Conservation (phyloP, 2,888 invertebrate genomes). For the Macaria notata region DNA sequence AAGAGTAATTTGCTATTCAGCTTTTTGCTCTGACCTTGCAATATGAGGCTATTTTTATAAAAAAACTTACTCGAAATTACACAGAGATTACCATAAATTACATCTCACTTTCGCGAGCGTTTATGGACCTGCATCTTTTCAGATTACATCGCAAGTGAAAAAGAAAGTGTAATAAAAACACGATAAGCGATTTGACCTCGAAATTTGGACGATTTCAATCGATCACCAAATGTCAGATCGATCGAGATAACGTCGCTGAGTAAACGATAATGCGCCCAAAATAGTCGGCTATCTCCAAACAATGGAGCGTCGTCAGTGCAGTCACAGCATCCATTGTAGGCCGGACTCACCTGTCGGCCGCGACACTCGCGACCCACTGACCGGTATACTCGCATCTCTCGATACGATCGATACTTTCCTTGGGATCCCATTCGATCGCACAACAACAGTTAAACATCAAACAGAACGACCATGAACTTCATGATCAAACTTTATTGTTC, state of each 20-base stretch:
- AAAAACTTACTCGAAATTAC: background rate
- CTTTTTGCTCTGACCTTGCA: conserved; percentile 12
- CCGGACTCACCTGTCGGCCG: conserved; percentile 58
- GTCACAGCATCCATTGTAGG: conserved; percentile 48
- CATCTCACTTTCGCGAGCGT: conserved; percentile 3
- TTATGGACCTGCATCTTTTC: conserved; percentile 6
- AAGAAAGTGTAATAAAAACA: conserved; percentile 33
- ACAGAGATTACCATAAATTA: conserved; percentile 1
- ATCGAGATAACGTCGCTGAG: conserved; percentile 52
- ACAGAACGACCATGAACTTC: conserved; percentile 55
- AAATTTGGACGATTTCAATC: conserved; percentile 42
- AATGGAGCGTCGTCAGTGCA: conserved; percentile 39
- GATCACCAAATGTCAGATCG: conserved; percentile 49
- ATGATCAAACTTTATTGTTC: conserved; percentile 41
- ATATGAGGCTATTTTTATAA: conserved; percentile 9
- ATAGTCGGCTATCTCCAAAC: conserved; percentile 44
- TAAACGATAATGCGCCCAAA: conserved; percentile 39
- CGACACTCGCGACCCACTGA: conserved; percentile 61
- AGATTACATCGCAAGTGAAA: conserved; percentile 15
- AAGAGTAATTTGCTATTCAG: conserved; percentile 19
- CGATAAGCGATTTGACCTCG: conserved; percentile 29
- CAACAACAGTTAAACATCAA: conserved; percentile 52
- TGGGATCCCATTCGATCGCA: conserved; percentile 53
- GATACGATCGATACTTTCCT: conserved; percentile 55
- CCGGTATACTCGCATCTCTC: conserved; percentile 51